Conservation (phyloP, 1,140 invertebrate genomes). For the Bathynomus jamesi region DNA sequence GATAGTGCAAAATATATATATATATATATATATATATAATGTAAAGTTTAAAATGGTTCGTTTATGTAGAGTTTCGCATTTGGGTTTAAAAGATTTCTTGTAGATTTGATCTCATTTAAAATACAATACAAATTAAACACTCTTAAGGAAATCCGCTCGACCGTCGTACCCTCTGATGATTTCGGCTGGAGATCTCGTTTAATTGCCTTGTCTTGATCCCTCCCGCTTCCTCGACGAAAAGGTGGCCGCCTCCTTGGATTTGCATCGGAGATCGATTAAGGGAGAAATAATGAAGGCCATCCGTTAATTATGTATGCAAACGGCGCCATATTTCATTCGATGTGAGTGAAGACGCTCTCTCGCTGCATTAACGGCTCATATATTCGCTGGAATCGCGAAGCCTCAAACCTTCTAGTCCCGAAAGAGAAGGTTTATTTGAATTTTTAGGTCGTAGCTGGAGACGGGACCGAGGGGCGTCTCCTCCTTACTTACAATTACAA, state of each 20-base stretch:
- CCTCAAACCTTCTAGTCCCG: too few relatives aligned
- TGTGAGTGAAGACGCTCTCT: neutral
- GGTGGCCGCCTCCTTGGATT: neutral
- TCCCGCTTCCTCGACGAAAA: neutral
- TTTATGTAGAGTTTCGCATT: neutral
- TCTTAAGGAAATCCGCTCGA: too few relatives aligned
- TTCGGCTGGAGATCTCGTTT: neutral
- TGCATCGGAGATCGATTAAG: neutral
- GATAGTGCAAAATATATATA: neutral
- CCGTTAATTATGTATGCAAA: neutral
- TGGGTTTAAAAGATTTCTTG: too few relatives aligned
- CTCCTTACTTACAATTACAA: too few relatives aligned
- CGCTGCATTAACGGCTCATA: neutral
- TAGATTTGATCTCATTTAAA: too few relatives aligned
- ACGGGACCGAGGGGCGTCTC: too few relatives aligned
- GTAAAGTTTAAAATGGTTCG: neutral
- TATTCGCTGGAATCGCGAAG: too few relatives aligned
- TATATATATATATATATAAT: conserved; percentile 3
- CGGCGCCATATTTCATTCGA: neutral
- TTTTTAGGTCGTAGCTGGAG: too few relatives aligned
- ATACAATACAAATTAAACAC: too few relatives aligned
- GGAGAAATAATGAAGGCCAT: conserved; percentile 1
- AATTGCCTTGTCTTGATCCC: neutral
- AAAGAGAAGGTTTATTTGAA: too few relatives aligned
- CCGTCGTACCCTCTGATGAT: too few relatives aligned